phyloP scores from a whole-genome alignment of 2,888 invertebrate species.

The Ptychoptera contaminata region DNA sequence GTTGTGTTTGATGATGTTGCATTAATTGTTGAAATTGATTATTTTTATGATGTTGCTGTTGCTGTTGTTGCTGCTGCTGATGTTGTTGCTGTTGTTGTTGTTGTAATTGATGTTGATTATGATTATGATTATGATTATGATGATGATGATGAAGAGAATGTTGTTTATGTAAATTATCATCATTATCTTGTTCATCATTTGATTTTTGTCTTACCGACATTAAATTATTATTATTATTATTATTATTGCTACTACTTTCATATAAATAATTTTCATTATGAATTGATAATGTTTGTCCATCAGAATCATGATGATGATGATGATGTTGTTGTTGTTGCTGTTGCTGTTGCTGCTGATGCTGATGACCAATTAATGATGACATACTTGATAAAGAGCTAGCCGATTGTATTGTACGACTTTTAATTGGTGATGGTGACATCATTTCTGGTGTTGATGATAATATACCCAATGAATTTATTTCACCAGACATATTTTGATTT shows the following conservation, averaged over 20 bases:
- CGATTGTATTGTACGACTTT: not conserved
- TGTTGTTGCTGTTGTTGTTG: conserved; percentile 7
- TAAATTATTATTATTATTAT: conserved; percentile 10
- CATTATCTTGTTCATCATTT: not conserved
- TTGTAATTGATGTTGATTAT: not conserved
- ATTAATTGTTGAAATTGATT: conserved; percentile 5
- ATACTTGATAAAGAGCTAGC: not conserved
- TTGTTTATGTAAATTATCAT: conserved; percentile 10
- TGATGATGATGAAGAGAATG: conserved; percentile 13
- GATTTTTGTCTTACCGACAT: conserved; percentile 10
- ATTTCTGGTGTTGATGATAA: not conserved
- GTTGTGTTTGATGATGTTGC: conserved; percentile 4
- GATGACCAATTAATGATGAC: conserved; percentile 2
- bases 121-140: conserved; percentile 6
- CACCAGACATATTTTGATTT: no score
- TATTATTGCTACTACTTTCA: conserved; percentile 3
- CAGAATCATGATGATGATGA: conserved; percentile 3
- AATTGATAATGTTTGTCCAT: no score
- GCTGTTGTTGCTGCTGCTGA: conserved; percentile 5
- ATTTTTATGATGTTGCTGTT: conserved; percentile 7
- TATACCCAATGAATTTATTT: no score
- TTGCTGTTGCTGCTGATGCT: conserved; percentile 4
- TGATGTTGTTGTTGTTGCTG: conserved; percentile 5
- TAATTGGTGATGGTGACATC: not conserved
- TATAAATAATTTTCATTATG: conserved; percentile 5